These are phyloP conservation scores for Prosopocoilus inquinatus DNA, from an alignment of 2,888 invertebrate species.

Conservation along the genomic window DNA sequence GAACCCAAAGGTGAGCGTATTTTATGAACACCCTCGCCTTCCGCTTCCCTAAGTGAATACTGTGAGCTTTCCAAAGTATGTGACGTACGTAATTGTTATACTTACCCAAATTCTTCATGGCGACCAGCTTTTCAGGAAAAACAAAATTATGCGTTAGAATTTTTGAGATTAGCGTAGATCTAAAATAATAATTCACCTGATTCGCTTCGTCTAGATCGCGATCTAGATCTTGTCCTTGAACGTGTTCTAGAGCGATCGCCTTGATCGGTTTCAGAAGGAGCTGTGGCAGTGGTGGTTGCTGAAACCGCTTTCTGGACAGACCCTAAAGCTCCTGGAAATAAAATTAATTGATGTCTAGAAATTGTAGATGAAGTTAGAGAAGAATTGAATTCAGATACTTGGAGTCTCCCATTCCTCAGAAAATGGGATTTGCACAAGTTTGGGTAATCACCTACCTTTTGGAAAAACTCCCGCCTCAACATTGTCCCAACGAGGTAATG, in stretches of 20 bases:
- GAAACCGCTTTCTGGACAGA: constrained; percentile 14
- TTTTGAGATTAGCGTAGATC: neutral
- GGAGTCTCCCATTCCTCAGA: too few species aligned
- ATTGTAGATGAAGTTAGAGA: neutral
- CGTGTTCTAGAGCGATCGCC: constrained; percentile 3
- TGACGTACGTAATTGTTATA: too few species aligned
- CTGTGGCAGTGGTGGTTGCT: neutral
- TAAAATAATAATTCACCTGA: too few species aligned
- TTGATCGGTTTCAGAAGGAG: neutral
- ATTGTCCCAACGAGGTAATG: constrained; percentile 48
- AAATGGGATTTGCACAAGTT: too few species aligned
- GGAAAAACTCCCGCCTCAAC: constrained; percentile 43
- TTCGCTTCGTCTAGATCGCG: constrained; percentile 6
- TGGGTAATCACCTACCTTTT: constrained; percentile 30
- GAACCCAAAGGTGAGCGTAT: constrained; percentile 32
- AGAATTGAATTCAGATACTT: neutral
- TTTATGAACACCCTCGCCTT: too few species aligned
- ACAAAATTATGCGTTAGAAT: neutral
- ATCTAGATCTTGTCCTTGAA: constrained; percentile 15
- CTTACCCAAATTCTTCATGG: constrained; percentile 5
- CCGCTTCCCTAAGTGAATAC: too few species aligned
- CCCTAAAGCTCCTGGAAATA: constrained; percentile 10
- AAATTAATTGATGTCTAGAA: neutral
- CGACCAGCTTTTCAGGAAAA: constrained; percentile 7
- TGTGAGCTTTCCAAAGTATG: too few species aligned